These are phyloP conservation scores for Steromphala cineraria DNA, from an alignment of 2,888 invertebrate species.

Conservation along the genomic window DNA sequence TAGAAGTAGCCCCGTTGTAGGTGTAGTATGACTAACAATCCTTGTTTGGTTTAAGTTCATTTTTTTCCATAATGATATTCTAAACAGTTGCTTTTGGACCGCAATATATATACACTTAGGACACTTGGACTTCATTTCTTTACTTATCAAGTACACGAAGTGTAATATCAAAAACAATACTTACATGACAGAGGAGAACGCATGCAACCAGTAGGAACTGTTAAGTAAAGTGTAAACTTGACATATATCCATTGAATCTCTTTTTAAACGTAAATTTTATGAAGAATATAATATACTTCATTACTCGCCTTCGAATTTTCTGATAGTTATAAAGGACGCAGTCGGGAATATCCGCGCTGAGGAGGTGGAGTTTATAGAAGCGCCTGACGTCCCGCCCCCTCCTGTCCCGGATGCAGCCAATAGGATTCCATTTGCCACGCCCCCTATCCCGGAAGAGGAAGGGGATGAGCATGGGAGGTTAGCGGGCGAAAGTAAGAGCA, in stretches of 20 bases:
- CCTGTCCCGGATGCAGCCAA: constrained; percentile 65
- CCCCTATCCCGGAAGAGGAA: constrained; percentile 60
- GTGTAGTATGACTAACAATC: background rate
- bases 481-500: background rate
- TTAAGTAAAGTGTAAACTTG: too few relatives aligned
- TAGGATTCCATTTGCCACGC: constrained; percentile 63
- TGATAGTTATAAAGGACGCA: background rate
- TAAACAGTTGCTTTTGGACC: too few relatives aligned
- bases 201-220: too few relatives aligned
- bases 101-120: too few relatives aligned
- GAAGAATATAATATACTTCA: too few relatives aligned
- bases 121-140: too few relatives aligned
- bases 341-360: constrained; percentile 26
- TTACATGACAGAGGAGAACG: too few relatives aligned
- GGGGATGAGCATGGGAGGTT: constrained; percentile 36
- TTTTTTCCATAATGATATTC: too few relatives aligned
- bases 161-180: too few relatives aligned
- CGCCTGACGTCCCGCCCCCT: constrained; percentile 53
- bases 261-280: too few relatives aligned
- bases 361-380: constrained; percentile 65
- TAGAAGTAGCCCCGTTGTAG: constrained; percentile 7
- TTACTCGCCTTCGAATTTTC: background rate
- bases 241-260: too few relatives aligned
- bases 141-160: too few relatives aligned
- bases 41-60: background rate